phyloP scores from a whole-genome alignment of 1,140 invertebrate species.

The Diachasma alloeum region DNA sequence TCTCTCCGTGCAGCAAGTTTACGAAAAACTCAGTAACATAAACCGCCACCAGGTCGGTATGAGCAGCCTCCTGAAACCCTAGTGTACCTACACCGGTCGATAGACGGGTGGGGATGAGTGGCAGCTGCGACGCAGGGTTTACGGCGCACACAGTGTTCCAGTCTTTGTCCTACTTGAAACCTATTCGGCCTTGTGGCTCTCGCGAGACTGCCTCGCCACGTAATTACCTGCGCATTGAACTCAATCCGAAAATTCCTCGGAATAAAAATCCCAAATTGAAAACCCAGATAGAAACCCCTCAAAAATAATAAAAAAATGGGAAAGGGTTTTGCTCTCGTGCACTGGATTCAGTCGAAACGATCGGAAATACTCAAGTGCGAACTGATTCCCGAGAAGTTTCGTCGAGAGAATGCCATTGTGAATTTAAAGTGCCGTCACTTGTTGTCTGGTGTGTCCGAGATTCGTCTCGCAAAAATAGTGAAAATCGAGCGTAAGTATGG shows the following conservation, averaged over 20 bases:
- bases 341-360: background rate
- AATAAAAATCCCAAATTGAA: too few species aligned
- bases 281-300: too few species aligned
- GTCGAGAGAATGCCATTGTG: background rate
- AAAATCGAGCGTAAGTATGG: constrained; percentile 1
- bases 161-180: background rate
- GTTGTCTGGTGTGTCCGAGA: background rate
- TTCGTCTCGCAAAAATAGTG: background rate
- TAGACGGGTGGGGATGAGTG: background rate
- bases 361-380: background rate
- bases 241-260: too few species aligned
- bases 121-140: background rate
- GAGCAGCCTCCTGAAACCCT: background rate
- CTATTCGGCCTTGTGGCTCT: background rate
- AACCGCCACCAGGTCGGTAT: too few species aligned
- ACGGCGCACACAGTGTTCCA: background rate
- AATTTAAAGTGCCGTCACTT: background rate
- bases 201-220: background rate
- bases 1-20: too few species aligned
- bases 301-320: constrained; percentile 1
- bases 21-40: too few species aligned
- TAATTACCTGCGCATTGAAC: background rate
- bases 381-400: constrained; percentile 2
- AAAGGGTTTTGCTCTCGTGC: constrained; percentile 13
- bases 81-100: background rate